Percentiles rank a stretch among this genome's conserved stretches.
These are phyloP conservation scores for Octopus sinensis DNA, from an alignment of 1,140 invertebrate genomes.

Conservation along the genomic window DNA sequence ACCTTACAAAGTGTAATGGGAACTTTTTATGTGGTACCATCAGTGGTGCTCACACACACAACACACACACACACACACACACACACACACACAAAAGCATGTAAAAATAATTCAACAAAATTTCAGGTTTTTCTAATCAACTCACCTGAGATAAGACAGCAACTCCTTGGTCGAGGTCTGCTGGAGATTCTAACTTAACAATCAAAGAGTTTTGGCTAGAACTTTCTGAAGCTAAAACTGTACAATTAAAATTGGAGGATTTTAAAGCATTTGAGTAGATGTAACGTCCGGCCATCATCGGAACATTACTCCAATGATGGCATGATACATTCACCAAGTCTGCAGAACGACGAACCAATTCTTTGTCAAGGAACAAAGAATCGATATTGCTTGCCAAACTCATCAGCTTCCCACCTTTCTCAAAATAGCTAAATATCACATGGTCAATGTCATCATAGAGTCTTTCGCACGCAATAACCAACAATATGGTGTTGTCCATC, in stretches of 20 bases:
- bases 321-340: background rate
- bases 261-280: background rate
- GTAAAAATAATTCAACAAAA: too few species aligned
- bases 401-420: conserved; percentile 71
- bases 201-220: conserved; percentile 7
- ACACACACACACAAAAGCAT: too few species aligned
- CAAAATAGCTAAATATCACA: conserved; percentile 70
- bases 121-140: background rate
- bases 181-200: conserved; percentile 5
- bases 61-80: too few species aligned
- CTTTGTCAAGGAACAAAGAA: conserved; percentile 69
- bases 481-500: conserved; percentile 69
- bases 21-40: too few species aligned
- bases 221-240: background rate
- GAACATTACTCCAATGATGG: background rate
- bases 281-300: background rate
- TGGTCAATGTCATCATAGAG: conserved; percentile 66
- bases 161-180: background rate
- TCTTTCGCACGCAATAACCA: conserved; percentile 73
- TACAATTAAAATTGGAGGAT: background rate
- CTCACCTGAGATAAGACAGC: conserved; percentile 17
- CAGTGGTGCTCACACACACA: too few species aligned
- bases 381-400: conserved; percentile 74
- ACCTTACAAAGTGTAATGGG: too few species aligned
- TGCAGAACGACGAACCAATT: background rate